Base-by-base conservation (phyloP, 2,113 vertebrate genomes). In the Brachyhypopomus occidentalis region DNA sequence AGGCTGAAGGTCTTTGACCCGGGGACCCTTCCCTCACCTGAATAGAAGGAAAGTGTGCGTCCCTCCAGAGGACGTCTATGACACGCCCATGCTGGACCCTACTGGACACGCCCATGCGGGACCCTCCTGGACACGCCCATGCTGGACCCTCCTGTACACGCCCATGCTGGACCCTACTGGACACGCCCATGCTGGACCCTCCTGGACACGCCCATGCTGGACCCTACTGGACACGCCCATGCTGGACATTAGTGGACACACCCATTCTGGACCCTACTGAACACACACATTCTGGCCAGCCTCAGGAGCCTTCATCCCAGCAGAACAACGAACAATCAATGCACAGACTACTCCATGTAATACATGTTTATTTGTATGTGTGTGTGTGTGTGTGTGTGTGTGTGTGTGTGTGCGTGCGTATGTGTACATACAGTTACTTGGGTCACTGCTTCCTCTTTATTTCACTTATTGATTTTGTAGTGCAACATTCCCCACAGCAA, bases 311-410 rank as follows among this genome's bases (percentile, higher is more conserved):
- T 48, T 74, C 19, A 55, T 19, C 27, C 30, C 60, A 77, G 64
- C 75, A 77, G 48, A 20, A 55, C 62, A 56, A 22, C 45, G 34
- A 20, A 34, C 5, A 78, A 78, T 78, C 75, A 78, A 69, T 78
- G 67, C 20, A 30, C 63, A 56, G 45, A 34, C 25, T 36, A 56
- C 30, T 23, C 12, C 14, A 34, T 67, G 38, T 64, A 22, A 62
- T 67, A 52, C 22, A 5, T 27, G 60, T 19, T 23, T 27, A 16
- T 48, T 22, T 76, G n/a, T 59, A 27, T 74, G 25, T 58, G 48
- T 75, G 72, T 75, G 30, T 75, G 72, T 75, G 55, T 75, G 30
- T 75, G 72, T 59, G 73, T 75, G 72, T 75, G 55, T 60, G n/a
- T 25, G 20, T 5, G 19, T 9, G 73, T 22, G 55, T 5, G 30